A percentile compares a stretch with the other conserved stretches of the same genome.
These are phyloP conservation scores for Gastrophysa polygoni DNA, from an alignment of 2,888 invertebrate species.

Conservation along the genomic window DNA sequence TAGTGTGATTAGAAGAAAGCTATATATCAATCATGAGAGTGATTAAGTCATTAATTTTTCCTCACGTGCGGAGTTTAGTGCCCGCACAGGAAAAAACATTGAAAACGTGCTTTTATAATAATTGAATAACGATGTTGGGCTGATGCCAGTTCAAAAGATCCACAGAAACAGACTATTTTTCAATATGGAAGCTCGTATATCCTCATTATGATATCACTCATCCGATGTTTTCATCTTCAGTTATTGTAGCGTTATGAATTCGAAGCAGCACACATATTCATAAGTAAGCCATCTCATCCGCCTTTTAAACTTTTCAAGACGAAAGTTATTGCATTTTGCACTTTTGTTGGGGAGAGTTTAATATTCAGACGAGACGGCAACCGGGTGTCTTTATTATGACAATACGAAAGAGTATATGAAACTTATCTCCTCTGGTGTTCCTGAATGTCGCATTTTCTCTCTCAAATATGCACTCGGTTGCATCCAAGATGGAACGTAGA, in stretches of 20 bases:
- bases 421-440: neutral
- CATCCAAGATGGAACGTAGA: neutral
- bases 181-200: too few species aligned
- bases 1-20: too few species aligned
- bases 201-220: neutral
- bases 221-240: neutral
- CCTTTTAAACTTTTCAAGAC: constrained; percentile 3
- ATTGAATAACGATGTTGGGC: too few species aligned
- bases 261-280: neutral
- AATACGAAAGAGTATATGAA: neutral
- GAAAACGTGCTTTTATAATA: too few species aligned
- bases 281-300: constrained; percentile 3
- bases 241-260: neutral
- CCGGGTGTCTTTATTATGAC: neutral
- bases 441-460: neutral
- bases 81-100: too few species aligned
- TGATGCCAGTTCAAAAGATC: too few species aligned
- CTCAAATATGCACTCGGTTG: neutral
- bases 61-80: too few species aligned
- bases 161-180: too few species aligned
- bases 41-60: too few species aligned
- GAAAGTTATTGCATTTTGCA: constrained; percentile 14
- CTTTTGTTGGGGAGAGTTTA: constrained; percentile 10
- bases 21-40: too few species aligned
- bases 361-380: constrained; percentile 1